Percentiles rank a stretch among this genome's conserved stretches.
phyloP scores from a whole-genome alignment of 1,140 invertebrate species.

The Drosophila azteca region DNA sequence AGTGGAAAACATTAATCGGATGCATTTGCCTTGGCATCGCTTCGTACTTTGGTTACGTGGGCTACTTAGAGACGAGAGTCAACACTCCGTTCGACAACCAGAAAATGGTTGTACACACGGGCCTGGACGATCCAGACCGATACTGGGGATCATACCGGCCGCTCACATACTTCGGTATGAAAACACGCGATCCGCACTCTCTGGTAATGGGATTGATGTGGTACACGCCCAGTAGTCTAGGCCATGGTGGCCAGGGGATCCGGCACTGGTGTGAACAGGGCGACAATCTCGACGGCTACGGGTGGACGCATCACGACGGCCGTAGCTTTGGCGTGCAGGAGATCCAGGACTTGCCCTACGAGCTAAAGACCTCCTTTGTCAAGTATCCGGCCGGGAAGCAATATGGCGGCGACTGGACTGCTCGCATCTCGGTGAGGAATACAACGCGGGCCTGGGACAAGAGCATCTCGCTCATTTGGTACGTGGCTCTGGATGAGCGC shows the following conservation, averaged over 20 bases:
- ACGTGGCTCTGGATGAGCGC: constrained; percentile 90
- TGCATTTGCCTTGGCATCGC: constrained; percentile 85
- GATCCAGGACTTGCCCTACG: constrained; percentile 91
- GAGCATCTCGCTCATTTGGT: constrained; percentile 90
- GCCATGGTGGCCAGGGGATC: constrained; percentile 88
- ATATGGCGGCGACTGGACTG: constrained; percentile 97
- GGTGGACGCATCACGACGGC: constrained; percentile 97
- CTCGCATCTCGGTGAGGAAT: constrained; percentile 89
- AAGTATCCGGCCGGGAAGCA: constrained; percentile 91
- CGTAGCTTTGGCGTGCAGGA: constrained; percentile 95
- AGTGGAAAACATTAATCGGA: constrained; percentile 78
- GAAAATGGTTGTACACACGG: constrained; percentile 87
- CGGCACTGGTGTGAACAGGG: constrained; percentile 97
- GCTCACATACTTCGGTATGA: constrained; percentile 94
- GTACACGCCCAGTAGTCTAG: constrained; percentile 91
- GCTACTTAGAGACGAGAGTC: constrained; percentile 93
- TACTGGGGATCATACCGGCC: constrained; percentile 98
- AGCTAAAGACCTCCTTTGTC: constrained; percentile 94
- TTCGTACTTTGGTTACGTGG: constrained; percentile 90
- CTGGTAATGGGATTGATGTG: constrained; percentile 98
- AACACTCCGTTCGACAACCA: constrained; percentile 91
- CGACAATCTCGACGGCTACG: constrained; percentile 91
- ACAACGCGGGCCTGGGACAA: constrained; percentile 71
- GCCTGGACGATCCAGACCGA: constrained; percentile 89
- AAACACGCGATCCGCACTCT: constrained; percentile 94